Evolutionary conservation across 2,888 invertebrate genomes (phyloP).

Genomic region (Onthophagus sagittarius): DNA sequence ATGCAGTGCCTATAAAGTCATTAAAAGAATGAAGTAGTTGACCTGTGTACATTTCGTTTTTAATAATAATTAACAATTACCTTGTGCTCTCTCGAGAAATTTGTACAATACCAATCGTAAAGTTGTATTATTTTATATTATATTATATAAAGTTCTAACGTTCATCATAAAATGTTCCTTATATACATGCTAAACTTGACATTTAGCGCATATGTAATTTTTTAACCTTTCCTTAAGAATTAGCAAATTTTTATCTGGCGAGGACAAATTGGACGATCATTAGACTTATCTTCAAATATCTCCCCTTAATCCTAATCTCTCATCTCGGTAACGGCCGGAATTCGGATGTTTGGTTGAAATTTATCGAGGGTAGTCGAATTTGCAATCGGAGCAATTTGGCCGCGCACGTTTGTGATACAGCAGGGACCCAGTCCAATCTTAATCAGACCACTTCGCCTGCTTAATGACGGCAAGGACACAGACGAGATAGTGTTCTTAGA

Average conservation of each 20-base stretch:
- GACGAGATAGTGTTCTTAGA: background rate
- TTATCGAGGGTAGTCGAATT: background rate
- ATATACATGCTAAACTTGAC: no score
- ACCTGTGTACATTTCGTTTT: no score
- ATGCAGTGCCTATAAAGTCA: no score
- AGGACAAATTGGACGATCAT: background rate
- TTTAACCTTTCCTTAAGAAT: no score
- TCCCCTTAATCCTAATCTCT: background rate
- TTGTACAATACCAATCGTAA: no score
- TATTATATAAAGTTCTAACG: no score
- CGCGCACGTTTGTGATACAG: background rate
- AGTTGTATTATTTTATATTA: no score
- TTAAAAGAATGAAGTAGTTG: no score
- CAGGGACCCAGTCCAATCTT: background rate
- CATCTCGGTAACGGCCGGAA: background rate
- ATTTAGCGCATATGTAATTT: no score
- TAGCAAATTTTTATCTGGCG: background rate
- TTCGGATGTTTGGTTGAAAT: background rate
- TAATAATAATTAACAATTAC: no score
- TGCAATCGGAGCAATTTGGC: background rate
- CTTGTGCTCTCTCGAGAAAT: no score
- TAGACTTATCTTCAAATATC: background rate
- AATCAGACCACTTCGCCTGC: background rate
- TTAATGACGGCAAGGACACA: background rate
- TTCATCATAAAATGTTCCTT: no score